These are phyloP conservation scores for Mastomys coucha DNA, from an alignment of 2,113 vertebrate genomes.

Conservation along the genomic window DNA sequence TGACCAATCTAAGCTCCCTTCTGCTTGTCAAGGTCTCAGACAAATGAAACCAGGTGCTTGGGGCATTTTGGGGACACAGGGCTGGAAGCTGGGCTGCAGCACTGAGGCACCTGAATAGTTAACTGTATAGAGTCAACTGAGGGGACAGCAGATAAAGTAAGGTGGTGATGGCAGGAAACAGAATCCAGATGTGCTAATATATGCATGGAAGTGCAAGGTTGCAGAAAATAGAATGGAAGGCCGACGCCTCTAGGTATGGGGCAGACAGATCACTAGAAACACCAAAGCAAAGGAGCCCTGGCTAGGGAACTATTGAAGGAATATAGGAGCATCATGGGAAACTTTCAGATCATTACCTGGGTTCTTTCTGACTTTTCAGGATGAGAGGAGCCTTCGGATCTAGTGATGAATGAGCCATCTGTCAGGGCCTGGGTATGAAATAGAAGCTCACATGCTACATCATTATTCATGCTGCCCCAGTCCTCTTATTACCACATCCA, in stretches of 20 bases:
- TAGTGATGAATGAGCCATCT: background rate
- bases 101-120: background rate
- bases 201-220: background rate
- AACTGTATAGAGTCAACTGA: background rate
- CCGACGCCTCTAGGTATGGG: background rate
- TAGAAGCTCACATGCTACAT: background rate
- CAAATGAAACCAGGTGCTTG: background rate
- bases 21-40: background rate
- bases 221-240: background rate
- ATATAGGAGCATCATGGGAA: background rate
- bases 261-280: background rate
- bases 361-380: background rate
- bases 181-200: background rate
- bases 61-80: background rate
- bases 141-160: too few relatives aligned
- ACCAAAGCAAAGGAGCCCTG: background rate
- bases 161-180: background rate
- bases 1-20: background rate
- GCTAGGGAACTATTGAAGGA: background rate
- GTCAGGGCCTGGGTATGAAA: background rate
- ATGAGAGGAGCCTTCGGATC: background rate
- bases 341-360: background rate
- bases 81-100: background rate
- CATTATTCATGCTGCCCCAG: background rate
- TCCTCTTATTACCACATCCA: too few relatives aligned